Evolutionary conservation across 2,888 invertebrate genomes (phyloP).

Genomic region (Argynnis bischoffii): DNA sequence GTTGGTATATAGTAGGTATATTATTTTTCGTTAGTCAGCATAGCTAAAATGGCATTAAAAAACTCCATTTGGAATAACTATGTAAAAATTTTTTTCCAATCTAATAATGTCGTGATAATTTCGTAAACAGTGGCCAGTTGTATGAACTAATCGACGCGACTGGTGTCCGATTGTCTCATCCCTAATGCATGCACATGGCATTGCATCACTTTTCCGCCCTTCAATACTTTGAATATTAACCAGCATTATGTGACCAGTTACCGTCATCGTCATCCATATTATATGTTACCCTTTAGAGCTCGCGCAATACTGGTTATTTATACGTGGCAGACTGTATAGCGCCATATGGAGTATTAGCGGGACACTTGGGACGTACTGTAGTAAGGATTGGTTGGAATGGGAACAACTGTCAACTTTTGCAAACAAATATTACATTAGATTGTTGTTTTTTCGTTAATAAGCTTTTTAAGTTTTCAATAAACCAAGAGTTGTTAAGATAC

Average conservation of each 20-base stretch:
- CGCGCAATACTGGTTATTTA: slow-evolving; percentile 60
- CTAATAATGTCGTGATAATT: slow-evolving; percentile 31
- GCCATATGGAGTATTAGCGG: slow-evolving; percentile 81
- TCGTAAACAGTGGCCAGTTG: slow-evolving; percentile 59
- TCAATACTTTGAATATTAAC: slow-evolving; percentile 64
- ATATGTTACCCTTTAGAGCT: slow-evolving; percentile 43
- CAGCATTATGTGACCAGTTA: slow-evolving; percentile 46
- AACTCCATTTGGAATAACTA: background rate
- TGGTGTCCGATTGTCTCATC: slow-evolving; percentile 73
- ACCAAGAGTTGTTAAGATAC: background rate
- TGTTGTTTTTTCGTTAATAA: slow-evolving; percentile 12
- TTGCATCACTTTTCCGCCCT: slow-evolving; percentile 75
- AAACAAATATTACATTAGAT: slow-evolving; percentile 56
- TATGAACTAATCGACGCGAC: slow-evolving; percentile 66
- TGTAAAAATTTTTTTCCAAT: slow-evolving; percentile 9
- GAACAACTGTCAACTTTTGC: slow-evolving; percentile 75
- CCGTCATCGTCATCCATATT: slow-evolving; percentile 39
- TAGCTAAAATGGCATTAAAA: background rate
- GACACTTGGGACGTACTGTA: slow-evolving; percentile 73
- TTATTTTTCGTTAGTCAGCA: background rate
- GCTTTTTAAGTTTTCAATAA: slow-evolving; percentile 4
- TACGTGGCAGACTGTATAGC: slow-evolving; percentile 64
- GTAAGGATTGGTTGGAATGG: slow-evolving; percentile 67
- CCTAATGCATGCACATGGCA: slow-evolving; percentile 81
- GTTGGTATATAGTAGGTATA: too few relatives aligned